Base-by-base conservation (phyloP, 2,113 vertebrate genomes). In the Charina bottae region DNA sequence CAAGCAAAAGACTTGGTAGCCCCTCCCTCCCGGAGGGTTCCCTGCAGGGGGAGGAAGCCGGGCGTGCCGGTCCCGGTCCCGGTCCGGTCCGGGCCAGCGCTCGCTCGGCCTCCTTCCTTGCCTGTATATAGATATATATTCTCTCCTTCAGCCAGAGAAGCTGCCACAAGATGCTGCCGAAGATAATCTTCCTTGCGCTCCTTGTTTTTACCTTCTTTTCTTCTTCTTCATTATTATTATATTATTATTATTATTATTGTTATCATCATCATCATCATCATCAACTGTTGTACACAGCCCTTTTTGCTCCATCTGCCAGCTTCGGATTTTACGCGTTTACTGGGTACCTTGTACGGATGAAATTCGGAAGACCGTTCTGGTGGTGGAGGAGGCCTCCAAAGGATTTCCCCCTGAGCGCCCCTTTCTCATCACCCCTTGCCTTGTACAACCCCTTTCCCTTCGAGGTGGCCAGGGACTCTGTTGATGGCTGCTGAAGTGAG, bases 141-240 rank as follows among this genome's bases (percentile, higher is more conserved):
- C 94, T 97, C 96, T 97, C 96, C 97, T 97, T 98, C 95, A 56
- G 97, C 97, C 97, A 97, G 97, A 97, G 96, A 97, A 97, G 95
- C 96, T 97, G 97, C 98, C 49, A 91, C 97, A 95, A 97, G 96
- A 97, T 97, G 97, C 97, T 98, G 97, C 97, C 97, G 97, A 97
- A 96, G 97, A 98, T 97, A 97, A 97, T 95, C 97, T 95, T 96
- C 94, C 95, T 96, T 95, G 96, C 93, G 95, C 84, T 86, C 97
- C 96, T 96, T 96, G 94, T 97, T 97, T 78, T 95, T 96, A 95
- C 95, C 95, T 96, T 96, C 83, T 95, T 97, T 94, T 92, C 87
- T 97, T 97, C 96, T 96, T 95, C 95, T 49, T 49, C 5, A 49
- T 49, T 49, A 49, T 49, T 49, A 49, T 87, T 59, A 42, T 87